Base-by-base conservation (phyloP, 1,140 invertebrate genomes). In the Lucilia sericata region DNA sequence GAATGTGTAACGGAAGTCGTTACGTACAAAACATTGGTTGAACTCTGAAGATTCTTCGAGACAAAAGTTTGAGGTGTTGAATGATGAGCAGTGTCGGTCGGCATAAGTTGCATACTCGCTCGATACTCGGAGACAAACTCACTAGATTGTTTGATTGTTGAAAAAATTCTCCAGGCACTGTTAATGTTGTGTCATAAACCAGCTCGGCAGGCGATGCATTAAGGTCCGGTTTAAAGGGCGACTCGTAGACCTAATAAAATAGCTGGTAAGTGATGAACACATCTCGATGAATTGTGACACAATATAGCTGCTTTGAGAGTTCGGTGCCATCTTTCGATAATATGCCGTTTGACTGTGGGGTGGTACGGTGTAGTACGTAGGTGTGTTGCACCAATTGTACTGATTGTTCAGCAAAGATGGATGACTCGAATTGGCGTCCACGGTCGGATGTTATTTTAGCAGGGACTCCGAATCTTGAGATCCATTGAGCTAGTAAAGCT, bases 401-500 rank as follows among this genome's bases (percentile, higher is more conserved):
- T 10, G 5, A 84, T 17, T n/a, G 17, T 78, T 86, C 65, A 0
- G 21, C 55, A 74, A 87, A 88, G 0, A 88, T 14, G 7, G 84
- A n/a, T 0, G 87, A 85, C 34, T 89, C 85, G 81, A 92, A 91
- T 75, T 91, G 87, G 36, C 82, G n/a, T n/a, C n/a, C n/a, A n/a
- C n/a, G n/a, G n/a, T n/a, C n/a, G n/a, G n/a, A n/a, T n/a, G n/a
- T n/a, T 13, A 92, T 88, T 21, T 42, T 65, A 0, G 21, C 2
- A 7, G 91, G 91, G 87, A 74, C 76, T 60, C 47, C 82, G 85
- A 88, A 91, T n/a, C 88, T 74, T 10, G 87, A 80, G 10, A 92
- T 86, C 91, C 91, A 92, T 36, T 83, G 36, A 14, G 75, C 13
- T 55, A 90, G 70, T 55, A 92, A 83, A 8, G 88, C 87, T 51